Evolutionary conservation across 2,113 vertebrate genomes (phyloP).

Genomic region (Delphinus delphis): DNA sequence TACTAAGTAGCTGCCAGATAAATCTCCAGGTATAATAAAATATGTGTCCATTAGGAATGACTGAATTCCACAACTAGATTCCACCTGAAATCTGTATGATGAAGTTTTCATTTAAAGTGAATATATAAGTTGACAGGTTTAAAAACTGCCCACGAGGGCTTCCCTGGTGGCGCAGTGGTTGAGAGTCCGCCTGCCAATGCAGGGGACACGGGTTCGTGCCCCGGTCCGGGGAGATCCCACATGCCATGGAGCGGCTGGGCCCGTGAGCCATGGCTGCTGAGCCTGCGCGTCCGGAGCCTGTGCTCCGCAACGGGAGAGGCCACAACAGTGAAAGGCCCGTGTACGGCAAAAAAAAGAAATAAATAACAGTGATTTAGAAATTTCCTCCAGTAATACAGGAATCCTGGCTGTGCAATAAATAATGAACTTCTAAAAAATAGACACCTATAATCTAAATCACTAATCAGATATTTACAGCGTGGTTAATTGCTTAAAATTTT

Average conservation of each 20-base stretch:
- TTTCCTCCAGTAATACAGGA: neutral
- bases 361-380: slow-evolving; percentile 45
- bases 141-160: slow-evolving; percentile 7
- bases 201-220: no score
- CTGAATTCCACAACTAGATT: slow-evolving; percentile 52
- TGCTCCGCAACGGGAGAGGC: no score
- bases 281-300: no score
- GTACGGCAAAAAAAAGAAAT: neutral
- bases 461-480: neutral
- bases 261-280: no score
- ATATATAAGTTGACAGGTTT: slow-evolving; percentile 50
- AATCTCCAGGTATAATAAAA: slow-evolving; percentile 64
- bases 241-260: no score
- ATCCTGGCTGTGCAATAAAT: neutral
- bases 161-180: no score
- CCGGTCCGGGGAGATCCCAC: no score
- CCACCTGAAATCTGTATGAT: slow-evolving; percentile 55
- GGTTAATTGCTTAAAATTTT: neutral
- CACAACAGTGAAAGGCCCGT: no score
- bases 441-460: neutral
- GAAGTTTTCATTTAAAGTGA: slow-evolving; percentile 64
- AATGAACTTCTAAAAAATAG: neutral
- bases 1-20: slow-evolving; percentile 62
- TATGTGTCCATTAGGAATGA: slow-evolving; percentile 65
- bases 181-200: no score